A percentile compares a stretch with the other conserved stretches of the same genome.
Conservation (phyloP, 2,797 vertebrate genomes). For the Staurois parvus region DNA sequence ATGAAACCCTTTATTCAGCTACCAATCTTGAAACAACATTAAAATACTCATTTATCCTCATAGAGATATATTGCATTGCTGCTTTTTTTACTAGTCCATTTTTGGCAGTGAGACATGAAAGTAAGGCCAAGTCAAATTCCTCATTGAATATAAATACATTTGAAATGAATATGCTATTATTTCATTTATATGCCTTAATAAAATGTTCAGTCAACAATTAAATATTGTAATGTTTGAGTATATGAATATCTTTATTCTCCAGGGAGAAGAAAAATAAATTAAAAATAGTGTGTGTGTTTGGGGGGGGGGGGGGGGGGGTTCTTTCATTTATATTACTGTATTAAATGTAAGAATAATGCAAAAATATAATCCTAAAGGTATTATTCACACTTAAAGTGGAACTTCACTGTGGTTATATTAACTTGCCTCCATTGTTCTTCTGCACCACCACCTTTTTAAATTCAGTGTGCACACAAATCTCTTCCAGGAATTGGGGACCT, state of each 20-base stretch:
- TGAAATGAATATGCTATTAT: slow-evolving; percentile 50
- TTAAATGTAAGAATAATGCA: neutral
- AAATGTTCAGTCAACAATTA: slow-evolving; percentile 49
- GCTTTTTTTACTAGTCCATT: slow-evolving; percentile 51
- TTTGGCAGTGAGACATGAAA: slow-evolving; percentile 47
- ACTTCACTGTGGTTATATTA: no score
- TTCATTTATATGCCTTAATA: slow-evolving; percentile 46
- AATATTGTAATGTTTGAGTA: slow-evolving; percentile 42
- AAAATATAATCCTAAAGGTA: no score
- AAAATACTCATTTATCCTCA: slow-evolving; percentile 43
- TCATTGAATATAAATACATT: slow-evolving; percentile 37
- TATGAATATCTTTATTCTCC: neutral
- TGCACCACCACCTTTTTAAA: no score
- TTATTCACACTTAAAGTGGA: neutral
- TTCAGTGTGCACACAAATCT: no score
- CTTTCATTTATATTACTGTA: neutral
- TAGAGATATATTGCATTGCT: slow-evolving; percentile 49
- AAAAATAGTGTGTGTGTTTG: neutral
- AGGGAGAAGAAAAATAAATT: neutral
- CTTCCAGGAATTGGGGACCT: no score
- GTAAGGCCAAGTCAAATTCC: slow-evolving; percentile 47
- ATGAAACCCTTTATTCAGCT: slow-evolving; percentile 32
- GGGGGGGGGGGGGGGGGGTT: no score
- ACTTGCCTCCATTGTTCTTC: no score
- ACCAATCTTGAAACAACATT: slow-evolving; percentile 48